Percentiles rank a stretch among this genome's conserved stretches.
These are phyloP conservation scores for Archivesica marissinica DNA, from an alignment of 1,140 invertebrate genomes.

Conservation along the genomic window DNA sequence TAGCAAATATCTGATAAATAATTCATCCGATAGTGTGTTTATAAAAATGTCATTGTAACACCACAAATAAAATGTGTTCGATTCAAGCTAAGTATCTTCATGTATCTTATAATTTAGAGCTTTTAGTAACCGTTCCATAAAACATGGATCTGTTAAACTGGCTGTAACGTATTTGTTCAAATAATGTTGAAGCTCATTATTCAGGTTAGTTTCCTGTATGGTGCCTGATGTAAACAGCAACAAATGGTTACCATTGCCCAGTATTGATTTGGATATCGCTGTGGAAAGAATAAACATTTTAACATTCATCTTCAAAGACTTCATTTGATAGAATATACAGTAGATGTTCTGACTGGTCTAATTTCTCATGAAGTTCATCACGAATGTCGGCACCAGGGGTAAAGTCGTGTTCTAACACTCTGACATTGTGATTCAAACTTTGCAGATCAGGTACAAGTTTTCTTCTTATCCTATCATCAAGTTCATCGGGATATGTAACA, in stretches of 20 bases:
- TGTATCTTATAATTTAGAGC: neutral
- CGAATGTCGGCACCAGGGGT: neutral
- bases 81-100: no score
- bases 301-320: neutral
- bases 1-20: no score
- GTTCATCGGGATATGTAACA: neutral
- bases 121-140: neutral
- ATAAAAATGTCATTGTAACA: no score
- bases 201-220: neutral
- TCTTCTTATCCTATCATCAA: neutral
- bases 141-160: neutral
- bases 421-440: neutral
- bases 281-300: neutral
- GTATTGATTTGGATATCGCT: neutral
- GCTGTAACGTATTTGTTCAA: neutral
- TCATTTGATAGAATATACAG: neutral
- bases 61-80: no score
- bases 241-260: neutral
- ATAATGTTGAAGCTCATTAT: neutral
- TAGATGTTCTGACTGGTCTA: neutral
- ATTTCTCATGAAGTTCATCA: slow-evolving; percentile 1
- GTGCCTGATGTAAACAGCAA: neutral
- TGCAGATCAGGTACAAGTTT: neutral
- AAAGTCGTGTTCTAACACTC: neutral
- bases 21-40: no score